Conservation (phyloP, 2,797 vertebrate genomes). For the Microcaecilia unicolor region DNA sequence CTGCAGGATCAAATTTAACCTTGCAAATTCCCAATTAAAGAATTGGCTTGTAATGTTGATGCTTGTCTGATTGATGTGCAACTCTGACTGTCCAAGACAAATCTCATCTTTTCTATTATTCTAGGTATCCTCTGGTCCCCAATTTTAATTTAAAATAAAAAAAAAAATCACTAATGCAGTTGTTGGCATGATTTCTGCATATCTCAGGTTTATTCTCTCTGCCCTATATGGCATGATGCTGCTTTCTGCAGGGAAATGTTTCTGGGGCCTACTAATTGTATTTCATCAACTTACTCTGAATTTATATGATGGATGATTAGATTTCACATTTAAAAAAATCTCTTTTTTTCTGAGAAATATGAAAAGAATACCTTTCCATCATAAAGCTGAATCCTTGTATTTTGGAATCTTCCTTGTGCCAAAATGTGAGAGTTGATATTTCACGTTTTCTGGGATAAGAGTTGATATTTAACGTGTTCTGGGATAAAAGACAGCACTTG, state of each 20-base stretch:
- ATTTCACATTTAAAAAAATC: constrained; percentile 2
- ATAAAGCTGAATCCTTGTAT: constrained; percentile 3
- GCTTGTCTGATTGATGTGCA: too few species aligned
- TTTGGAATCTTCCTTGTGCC: neutral
- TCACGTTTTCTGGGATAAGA: constrained; percentile 8
- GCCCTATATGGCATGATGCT: neutral
- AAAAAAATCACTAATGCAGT: too few species aligned
- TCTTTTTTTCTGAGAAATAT: constrained; percentile 14
- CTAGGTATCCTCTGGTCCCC: too few species aligned
- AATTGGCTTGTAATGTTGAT: too few species aligned
- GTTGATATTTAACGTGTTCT: constrained; percentile 7
- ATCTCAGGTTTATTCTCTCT: too few species aligned
- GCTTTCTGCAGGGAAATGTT: neutral
- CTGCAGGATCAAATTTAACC: too few species aligned
- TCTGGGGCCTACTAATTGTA: neutral
- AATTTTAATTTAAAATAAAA: too few species aligned
- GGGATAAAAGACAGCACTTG: constrained; percentile 5
- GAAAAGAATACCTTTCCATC: constrained; percentile 6
- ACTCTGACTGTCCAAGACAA: too few species aligned
- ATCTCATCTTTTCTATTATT: too few species aligned
- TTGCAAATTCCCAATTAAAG: too few species aligned
- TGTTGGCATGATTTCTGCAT: constrained; percentile 5
- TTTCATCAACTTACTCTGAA: neutral
- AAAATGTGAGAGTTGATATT: constrained; percentile 6
- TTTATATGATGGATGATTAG: neutral